phyloP scores from a whole-genome alignment of 2,888 invertebrate species.

The Apomyelois bistriatella region DNA sequence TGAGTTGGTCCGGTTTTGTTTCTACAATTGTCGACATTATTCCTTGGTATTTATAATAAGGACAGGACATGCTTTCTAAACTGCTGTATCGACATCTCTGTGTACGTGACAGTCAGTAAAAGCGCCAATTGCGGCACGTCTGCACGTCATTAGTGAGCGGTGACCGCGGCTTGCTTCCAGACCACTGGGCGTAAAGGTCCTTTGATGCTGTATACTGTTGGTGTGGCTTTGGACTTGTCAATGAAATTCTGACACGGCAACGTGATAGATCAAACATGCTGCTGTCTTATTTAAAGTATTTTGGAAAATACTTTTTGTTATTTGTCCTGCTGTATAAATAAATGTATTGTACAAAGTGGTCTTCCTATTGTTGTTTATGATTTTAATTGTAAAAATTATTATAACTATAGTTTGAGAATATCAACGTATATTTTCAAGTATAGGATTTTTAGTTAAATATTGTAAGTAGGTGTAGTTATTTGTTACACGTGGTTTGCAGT shows the following conservation, averaged over 20 bases:
- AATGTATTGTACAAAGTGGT: too few species aligned
- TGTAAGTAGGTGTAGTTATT: too few species aligned
- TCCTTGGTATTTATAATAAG: background rate
- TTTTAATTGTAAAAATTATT: too few species aligned
- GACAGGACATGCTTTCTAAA: background rate
- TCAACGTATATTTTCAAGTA: too few species aligned
- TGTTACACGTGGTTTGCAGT: too few species aligned
- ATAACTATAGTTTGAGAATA: too few species aligned
- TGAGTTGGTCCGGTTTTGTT: too few species aligned
- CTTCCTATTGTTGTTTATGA: too few species aligned
- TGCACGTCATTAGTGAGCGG: background rate
- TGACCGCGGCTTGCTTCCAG: background rate
- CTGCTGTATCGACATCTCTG: background rate
- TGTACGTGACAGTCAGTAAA: conserved; percentile 5
- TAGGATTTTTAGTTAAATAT: too few species aligned
- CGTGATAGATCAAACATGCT: background rate
- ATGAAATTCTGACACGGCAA: background rate
- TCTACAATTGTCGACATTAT: background rate
- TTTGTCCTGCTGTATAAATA: too few species aligned
- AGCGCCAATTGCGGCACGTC: background rate
- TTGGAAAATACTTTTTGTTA: too few species aligned
- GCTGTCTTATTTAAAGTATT: background rate
- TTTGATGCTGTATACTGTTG: background rate
- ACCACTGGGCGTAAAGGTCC: conserved; percentile 1
- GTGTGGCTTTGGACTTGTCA: background rate